These are phyloP conservation scores for Scaptomyza hsui DNA, from an alignment of 1,140 invertebrate genomes.

Conservation along the genomic window DNA sequence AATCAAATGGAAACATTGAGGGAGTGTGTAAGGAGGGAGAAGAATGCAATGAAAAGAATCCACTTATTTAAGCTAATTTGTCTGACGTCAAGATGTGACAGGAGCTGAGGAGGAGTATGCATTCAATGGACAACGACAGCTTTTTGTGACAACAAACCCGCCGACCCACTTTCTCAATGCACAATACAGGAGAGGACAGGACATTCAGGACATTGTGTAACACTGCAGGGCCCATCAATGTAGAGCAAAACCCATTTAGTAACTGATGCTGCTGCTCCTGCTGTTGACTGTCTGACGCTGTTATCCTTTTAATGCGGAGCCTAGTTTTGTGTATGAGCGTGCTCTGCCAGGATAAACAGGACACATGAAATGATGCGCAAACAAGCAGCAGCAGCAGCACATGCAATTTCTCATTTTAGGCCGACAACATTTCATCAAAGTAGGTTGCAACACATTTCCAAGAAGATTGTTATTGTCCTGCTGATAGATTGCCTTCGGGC, in stretches of 20 bases:
- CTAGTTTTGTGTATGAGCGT: conserved; percentile 23
- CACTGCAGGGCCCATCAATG: conserved; percentile 41
- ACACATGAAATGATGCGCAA: conserved; percentile 53
- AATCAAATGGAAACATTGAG: conserved; percentile 16
- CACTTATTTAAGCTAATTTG: conserved; percentile 62
- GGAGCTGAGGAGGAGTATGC: conserved; percentile 20
- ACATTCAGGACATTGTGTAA: conserved; percentile 28
- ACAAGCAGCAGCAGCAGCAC: conserved; percentile 33
- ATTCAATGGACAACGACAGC: conserved; percentile 48
- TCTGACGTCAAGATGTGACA: conserved; percentile 39
- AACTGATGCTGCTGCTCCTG: conserved; percentile 32
- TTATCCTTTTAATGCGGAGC: conserved; percentile 51
- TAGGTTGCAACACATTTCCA: conserved; percentile 54
- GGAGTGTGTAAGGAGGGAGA: not conserved
- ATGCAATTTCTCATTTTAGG: conserved; percentile 54
- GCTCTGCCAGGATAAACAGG: conserved; percentile 13
- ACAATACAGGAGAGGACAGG: conserved; percentile 33
- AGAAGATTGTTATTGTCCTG: conserved; percentile 9
- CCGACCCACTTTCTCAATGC: conserved; percentile 47
- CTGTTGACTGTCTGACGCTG: conserved; percentile 48
- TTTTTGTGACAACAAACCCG: conserved; percentile 51
- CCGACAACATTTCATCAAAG: conserved; percentile 55
- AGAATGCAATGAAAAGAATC: conserved; percentile 15
- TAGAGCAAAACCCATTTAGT: conserved; percentile 59
- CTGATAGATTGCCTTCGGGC: conserved; percentile 38